Base-by-base conservation (phyloP, 2,888 invertebrate species). In the Icerya purchasi region DNA sequence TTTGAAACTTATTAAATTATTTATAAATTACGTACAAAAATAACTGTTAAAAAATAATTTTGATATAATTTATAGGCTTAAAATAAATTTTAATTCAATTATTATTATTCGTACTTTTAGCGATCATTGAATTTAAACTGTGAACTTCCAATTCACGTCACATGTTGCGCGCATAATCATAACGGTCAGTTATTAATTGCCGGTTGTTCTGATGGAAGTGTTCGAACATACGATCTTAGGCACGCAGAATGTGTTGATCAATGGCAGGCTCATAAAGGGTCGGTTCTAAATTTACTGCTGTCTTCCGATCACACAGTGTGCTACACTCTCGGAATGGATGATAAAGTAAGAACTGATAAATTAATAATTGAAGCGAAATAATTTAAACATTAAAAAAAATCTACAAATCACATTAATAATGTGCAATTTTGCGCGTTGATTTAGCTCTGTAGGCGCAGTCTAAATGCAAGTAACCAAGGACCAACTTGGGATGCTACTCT, bases 181-280 rank as follows among this genome's bases (percentile, higher is more conserved):
- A 78, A 77, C 67, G 79, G 79, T 5, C 77, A 78, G 65, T 68
- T 78, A 20, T 67, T 79, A 50, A 71, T 79, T 22, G 74, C 76
- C 49, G 80, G 79, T 24, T 72, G 75, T 20, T 76, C 74, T 1
- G 78, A 80, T 68, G 80, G 80, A 8, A 71, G 72, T 55, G 72
- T 79, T 59, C 68, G 77, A 53, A 73, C 79, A 57, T 76, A 76
- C 66, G 79, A 79, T 68, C 67, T 78, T 53, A 69, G 76, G 36
- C 72, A 75, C 61, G 73, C 73, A 56, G 77, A 77, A 66, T 75
- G 76, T 63, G 75, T 79, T 20, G 74, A 76, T 52, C 74, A 74
- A 62, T 74, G 78, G 71, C 70, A 69, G 61, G 76, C 76, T 53
- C 78, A 79, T 64, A 70, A 71, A n/a, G 76, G 75, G 57, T 75